Evolutionary conservation across 2,888 invertebrate genomes (phyloP), one percentile per base, ranked within the genome.

Genomic region (Ochropacha duplaris): DNA sequence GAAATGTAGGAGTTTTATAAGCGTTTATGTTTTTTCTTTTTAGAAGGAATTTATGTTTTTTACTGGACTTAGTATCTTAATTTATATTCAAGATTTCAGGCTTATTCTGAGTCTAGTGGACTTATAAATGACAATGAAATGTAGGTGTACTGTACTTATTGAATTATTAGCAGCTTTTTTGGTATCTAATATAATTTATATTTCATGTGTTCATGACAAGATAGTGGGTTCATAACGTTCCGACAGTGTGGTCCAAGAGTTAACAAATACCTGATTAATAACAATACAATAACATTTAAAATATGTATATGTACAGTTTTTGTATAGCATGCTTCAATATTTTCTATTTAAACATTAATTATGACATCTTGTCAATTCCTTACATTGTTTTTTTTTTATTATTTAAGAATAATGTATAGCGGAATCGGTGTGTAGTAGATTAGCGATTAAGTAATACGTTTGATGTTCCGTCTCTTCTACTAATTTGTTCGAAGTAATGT

Each of bases 1-100:
- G 72, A 74, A 71, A 62, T 52, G 22, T 31, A 54, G 24, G 4
- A 28, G 28, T 28, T 26, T 44, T 44, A 39, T n/a, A 39, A 14
- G 1, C 16, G 4, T 16, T 19, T 16, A 19, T 44, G 9, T 44
- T 44, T 44, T 44, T 14, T 44, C 9, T 9, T 9, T 19, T 3
- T 2, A 19, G 44, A 44, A 2, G 19, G 19, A 19, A 39, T n/a
- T 2, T n/a, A 16, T 39, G 24, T 0, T 1, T 19, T 44, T 44
- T 44, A 9, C 44, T 9, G 9, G 19, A 44, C 19, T 19, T n/a
- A 16, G 19, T 19, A 16, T 31, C 6, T 6, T 31, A 12, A 1
- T 2, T 5, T 31, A 9, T 12, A 12, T 4, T 12, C 12, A 12
- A 31, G 12, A 12, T 31, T 31, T 12, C 12, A 31, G 0, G 12